Evolutionary conservation across 2,888 invertebrate genomes (phyloP).

Genomic region (Autographa gamma): DNA sequence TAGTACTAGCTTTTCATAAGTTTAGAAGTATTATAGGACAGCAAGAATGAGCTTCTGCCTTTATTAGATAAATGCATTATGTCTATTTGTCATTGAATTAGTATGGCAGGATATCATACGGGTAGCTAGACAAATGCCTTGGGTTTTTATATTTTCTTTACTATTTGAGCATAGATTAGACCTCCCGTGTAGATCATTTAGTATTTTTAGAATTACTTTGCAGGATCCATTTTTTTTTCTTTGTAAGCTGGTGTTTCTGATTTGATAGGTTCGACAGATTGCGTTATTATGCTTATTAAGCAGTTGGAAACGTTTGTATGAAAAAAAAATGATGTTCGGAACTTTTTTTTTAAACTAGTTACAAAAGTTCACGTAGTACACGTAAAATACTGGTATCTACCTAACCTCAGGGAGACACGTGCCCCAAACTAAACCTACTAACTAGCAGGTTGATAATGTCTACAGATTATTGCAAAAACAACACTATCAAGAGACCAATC

Average conservation of each 20-base stretch:
- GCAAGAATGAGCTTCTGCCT: slow-evolving; percentile 48
- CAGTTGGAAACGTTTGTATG: too few species aligned
- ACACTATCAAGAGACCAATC: slow-evolving; percentile 33
- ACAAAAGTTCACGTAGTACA: not conserved
- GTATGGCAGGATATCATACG: slow-evolving; percentile 32
- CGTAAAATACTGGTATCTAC: not conserved
- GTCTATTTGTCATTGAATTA: slow-evolving; percentile 38
- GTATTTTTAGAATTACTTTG: too few species aligned
- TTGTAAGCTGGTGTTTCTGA: too few species aligned
- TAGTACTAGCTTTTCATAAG: slow-evolving; percentile 57
- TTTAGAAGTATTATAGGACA: slow-evolving; percentile 44
- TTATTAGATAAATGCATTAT: slow-evolving; percentile 34
- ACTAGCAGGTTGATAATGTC: slow-evolving; percentile 16
- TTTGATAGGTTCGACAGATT: too few species aligned
- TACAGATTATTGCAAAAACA: slow-evolving; percentile 24
- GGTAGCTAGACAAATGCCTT: slow-evolving; percentile 24
- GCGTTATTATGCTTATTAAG: too few species aligned
- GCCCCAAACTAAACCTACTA: not conserved
- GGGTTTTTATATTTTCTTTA: not conserved
- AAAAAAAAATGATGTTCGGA: too few species aligned
- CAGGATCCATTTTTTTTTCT: too few species aligned
- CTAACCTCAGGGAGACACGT: not conserved
- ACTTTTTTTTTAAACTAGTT: not conserved
- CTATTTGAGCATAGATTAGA: not conserved
- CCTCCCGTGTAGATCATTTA: not conserved